phyloP scores from a whole-genome alignment of 1,140 invertebrate species.

The Pomacea maculata region DNA sequence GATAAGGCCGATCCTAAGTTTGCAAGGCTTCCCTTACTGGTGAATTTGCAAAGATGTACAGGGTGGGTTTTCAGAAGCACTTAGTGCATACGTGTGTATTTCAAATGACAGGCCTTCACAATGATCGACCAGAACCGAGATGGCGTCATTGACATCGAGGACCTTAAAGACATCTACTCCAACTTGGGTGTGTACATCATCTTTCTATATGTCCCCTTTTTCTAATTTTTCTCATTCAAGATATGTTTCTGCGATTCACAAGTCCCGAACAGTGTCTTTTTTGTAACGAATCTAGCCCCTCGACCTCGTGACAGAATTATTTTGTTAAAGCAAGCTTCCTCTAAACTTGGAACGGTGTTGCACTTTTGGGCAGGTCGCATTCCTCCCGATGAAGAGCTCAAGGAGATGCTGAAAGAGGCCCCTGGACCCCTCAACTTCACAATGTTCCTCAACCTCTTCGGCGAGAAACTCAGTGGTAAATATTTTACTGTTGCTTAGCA shows the following conservation, averaged over 20 bases:
- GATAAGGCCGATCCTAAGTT: too few relatives aligned
- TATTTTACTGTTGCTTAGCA: not conserved
- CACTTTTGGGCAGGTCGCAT: constrained; percentile 47
- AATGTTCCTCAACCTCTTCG: constrained; percentile 98
- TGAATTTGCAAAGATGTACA: too few relatives aligned
- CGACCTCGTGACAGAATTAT: not conserved
- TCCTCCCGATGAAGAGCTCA: constrained; percentile 90
- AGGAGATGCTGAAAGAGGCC: constrained; percentile 97
- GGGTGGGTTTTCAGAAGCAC: too few relatives aligned
- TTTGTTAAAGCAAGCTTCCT: not conserved
- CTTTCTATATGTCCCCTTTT: too few relatives aligned
- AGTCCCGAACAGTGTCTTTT: too few relatives aligned
- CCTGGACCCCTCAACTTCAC: constrained; percentile 98
- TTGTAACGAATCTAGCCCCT: too few relatives aligned
- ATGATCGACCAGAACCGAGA: constrained; percentile 99
- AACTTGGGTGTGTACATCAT: constrained; percentile 76
- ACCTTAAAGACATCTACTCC: constrained; percentile 95
- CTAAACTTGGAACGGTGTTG: not conserved
- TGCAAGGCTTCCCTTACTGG: too few relatives aligned
- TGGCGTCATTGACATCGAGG: constrained; percentile 94
- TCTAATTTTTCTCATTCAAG: too few relatives aligned
- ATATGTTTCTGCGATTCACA: too few relatives aligned
- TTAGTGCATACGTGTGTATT: constrained; percentile 68
- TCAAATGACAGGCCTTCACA: constrained; percentile 82
- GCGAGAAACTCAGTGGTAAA: constrained; percentile 83